Conservation (phyloP, 2,888 invertebrate species). For the Schrankia costaestrigalis region DNA sequence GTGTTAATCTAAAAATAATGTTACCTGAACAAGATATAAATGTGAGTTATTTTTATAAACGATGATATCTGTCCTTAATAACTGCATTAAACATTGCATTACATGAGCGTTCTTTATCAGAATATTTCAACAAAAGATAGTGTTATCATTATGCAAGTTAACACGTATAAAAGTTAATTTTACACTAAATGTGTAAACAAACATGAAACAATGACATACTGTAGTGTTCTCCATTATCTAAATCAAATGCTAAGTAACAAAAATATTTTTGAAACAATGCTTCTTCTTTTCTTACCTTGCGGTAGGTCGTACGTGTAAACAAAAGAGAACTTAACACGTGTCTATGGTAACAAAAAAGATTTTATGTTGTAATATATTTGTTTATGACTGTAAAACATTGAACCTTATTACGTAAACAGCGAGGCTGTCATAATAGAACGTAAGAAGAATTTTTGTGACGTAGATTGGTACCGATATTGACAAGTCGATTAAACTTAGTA, state of each 20-base stretch:
- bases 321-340: constrained; percentile 54
- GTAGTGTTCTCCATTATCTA: constrained; percentile 42
- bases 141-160: constrained; percentile 1
- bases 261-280: constrained; percentile 28
- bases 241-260: constrained; percentile 36
- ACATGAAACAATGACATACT: constrained; percentile 40
- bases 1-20: constrained; percentile 30
- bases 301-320: constrained; percentile 57
- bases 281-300: constrained; percentile 35
- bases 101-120: neutral
- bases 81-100: neutral
- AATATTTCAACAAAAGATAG: constrained; percentile 4
- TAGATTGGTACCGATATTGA: no score
- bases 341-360: constrained; percentile 42
- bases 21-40: neutral
- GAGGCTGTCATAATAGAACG: no score
- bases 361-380: constrained; percentile 23
- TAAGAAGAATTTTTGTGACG: no score
- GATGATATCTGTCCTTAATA: neutral
- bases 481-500: no score
- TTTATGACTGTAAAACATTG: constrained; percentile 7
- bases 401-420: constrained; percentile 3
- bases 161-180: constrained; percentile 7
- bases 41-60: neutral
- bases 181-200: constrained; percentile 20